Evolutionary conservation across 2,888 invertebrate species (phyloP), one percentile per base, ranked within the genome.

Genomic region (Lithophane leautieri): DNA sequence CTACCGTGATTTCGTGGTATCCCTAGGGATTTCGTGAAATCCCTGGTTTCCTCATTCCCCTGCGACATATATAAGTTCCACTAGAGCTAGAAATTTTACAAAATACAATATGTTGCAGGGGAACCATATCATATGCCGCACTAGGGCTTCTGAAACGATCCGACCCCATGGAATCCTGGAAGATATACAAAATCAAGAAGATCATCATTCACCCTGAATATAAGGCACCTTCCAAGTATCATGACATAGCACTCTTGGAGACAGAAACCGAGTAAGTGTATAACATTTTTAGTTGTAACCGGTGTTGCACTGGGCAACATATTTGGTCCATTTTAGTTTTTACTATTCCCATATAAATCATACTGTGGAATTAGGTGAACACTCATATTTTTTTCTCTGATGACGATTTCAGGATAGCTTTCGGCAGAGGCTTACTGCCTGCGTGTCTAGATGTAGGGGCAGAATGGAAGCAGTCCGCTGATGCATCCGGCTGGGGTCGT

Each of bases 241-340:
- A 93, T 72, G 94, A 93, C 63, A 93, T 94, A 25, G 93, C 93
- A 0, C 83, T 94, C 0, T 61, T 93, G 7, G 84, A 92, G 89
- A 92, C 28, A 76, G 79, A 73, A 63, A 77, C 73, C 42, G 79
- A 89, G 88, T 85, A 65, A 75, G 81, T 52, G 4, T 47, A 1
- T 19, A 19, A 63, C 4, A 6, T 71, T 44, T 70, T 63, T 4
- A 0, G 0, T 67, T 60, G 56, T 6, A 16, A 25, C 52, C 16
- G n/a, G 73, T 68, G 63, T 73, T 60, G 14, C 22, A 34, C 62
- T 68, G 14, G 67, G 73, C 11, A n/a, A 34, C 4, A 4, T 67
- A 0, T 60, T 52, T 28, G 52, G 28, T 44, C 4, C 25, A 16
- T 25, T 25, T 22, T 34, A 0, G 60, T 70, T 76, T 52, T 40